Evolutionary conservation across 2,113 vertebrate species (phyloP), one percentile per base, ranked within the genome.

Genomic region (Egretta garzetta): DNA sequence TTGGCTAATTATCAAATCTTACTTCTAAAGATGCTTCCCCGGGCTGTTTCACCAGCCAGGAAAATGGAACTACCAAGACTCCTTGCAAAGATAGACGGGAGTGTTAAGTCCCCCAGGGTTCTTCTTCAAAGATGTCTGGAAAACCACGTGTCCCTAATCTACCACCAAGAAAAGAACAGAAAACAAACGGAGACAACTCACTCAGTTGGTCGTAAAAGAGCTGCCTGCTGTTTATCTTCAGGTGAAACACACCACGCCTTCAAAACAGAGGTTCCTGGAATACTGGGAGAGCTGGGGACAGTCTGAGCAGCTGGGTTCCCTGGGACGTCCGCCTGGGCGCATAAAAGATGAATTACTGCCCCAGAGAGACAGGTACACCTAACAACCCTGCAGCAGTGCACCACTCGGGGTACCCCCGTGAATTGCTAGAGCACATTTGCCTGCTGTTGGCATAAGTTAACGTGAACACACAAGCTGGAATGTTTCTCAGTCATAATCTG

Each of bases 141-240:
- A 92, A 80, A 35, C 13, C 49, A 35, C 14, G 32, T 41, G 35
- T 41, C 43, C 59, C 64, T 52, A 24, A 70, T 6, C 17, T n/a
- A 52, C 24, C 63, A 45, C 63, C 3, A 0, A 47, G 24, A 75
- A 67, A 90, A 80, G 27, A 79, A 47, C 22, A 47, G 39, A 70
- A 41, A 10, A 66, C 13, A 71, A 74, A n/a, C 6, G 39, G n/a
- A 86, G 45, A 53, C 30, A 35, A 98, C 99, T 99, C 96, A 99
- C 99, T 99, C 98, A 2, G 99, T 98, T 37, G 99, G 99, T 86
- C 99, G 99, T 79, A 47, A 93, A 75, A 98, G 98, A 75, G 98
- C 98, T 81, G 98, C 97, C 93, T 98, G 99, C 95, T 99, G 99
- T 72, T 99, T 99, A 23, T 99, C 99, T 28, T 98, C 98, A 63